A percentile compares a stretch with the other conserved stretches of the same genome.
phyloP scores from a whole-genome alignment of 2,888 invertebrate species.

The Drosophila falleni region DNA sequence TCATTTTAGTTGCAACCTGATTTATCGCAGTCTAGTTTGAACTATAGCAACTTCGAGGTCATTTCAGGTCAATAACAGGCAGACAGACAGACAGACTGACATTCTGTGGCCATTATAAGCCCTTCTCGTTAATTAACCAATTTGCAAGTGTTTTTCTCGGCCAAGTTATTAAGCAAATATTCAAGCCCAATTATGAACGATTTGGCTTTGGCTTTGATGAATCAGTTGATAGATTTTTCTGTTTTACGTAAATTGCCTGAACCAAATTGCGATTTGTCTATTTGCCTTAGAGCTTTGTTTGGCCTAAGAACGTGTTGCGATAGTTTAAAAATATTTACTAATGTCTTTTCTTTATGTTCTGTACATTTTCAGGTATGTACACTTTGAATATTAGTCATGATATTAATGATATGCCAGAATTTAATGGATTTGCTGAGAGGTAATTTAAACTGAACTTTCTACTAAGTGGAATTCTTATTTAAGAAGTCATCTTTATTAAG shows the following conservation, averaged over 20 bases:
- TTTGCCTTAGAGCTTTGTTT: slow-evolving; percentile 23
- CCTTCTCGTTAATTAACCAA: slow-evolving; percentile 25
- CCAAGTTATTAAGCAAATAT: slow-evolving; percentile 55
- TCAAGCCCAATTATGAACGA: slow-evolving; percentile 56
- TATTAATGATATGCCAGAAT: not conserved
- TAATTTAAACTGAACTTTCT: not conserved
- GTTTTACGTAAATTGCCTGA: not conserved
- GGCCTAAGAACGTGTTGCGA: slow-evolving; percentile 29
- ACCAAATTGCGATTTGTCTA: slow-evolving; percentile 8
- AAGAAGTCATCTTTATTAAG: not conserved
- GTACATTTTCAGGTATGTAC: slow-evolving; percentile 54
- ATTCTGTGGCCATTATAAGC: slow-evolving; percentile 30
- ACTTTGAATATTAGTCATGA: not conserved
- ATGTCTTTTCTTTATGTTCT: slow-evolving; percentile 41
- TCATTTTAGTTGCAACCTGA: slow-evolving; percentile 39
- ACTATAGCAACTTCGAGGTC: slow-evolving; percentile 21
- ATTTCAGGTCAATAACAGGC: slow-evolving; percentile 36
- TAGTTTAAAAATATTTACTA: slow-evolving; percentile 46
- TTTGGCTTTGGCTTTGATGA: slow-evolving; percentile 26
- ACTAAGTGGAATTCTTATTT: not conserved
- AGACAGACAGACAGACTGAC: not conserved
- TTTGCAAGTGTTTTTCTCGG: slow-evolving; percentile 38
- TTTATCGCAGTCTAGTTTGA: slow-evolving; percentile 15
- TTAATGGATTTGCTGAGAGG: not conserved
- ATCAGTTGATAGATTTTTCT: slow-evolving; percentile 15